Percentiles rank a stretch among this genome's conserved stretches.
Evolutionary conservation across 2,797 vertebrate species (phyloP).

Genomic region (Lates japonicus): DNA sequence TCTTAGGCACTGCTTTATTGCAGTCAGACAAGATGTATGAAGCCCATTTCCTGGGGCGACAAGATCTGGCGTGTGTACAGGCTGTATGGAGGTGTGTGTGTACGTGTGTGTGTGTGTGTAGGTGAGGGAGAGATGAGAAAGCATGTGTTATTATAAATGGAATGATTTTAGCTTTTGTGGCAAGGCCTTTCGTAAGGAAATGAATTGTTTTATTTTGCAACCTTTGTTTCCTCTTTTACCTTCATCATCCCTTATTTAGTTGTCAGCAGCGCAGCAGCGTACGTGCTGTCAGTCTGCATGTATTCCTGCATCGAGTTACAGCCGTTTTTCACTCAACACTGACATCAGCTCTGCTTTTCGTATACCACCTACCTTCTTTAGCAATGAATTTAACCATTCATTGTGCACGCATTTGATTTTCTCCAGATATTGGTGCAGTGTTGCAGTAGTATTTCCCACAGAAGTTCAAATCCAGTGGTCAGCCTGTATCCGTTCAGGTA

Average conservation of each 20-base stretch:
- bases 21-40: conserved; percentile 88
- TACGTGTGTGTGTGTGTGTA: conserved; percentile 47
- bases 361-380: conserved; percentile 38
- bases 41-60: conserved; percentile 85
- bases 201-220: conserved; percentile 72
- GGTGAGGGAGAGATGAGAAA: conserved; percentile 60
- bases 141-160: conserved; percentile 76
- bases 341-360: conserved; percentile 45
- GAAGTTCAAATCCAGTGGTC: background rate
- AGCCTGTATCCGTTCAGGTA: conserved; percentile 2
- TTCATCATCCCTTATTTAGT: conserved; percentile 70
- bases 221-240: conserved; percentile 65
- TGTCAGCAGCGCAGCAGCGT: conserved; percentile 41
- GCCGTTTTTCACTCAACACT: conserved; percentile 31
- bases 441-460: conserved; percentile 8
- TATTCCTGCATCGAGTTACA: conserved; percentile 26
- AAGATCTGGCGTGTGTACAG: conserved; percentile 75
- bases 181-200: conserved; percentile 68
- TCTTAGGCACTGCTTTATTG: conserved; percentile 86
- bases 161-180: conserved; percentile 73
- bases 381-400: conserved; percentile 41
- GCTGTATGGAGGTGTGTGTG: conserved; percentile 59
- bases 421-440: conserved; percentile 22
- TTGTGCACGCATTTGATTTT: conserved; percentile 20
- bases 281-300: conserved; percentile 41